Evolutionary conservation across 2,797 vertebrate genomes (phyloP).

Genomic region (Mallotus villosus): DNA sequence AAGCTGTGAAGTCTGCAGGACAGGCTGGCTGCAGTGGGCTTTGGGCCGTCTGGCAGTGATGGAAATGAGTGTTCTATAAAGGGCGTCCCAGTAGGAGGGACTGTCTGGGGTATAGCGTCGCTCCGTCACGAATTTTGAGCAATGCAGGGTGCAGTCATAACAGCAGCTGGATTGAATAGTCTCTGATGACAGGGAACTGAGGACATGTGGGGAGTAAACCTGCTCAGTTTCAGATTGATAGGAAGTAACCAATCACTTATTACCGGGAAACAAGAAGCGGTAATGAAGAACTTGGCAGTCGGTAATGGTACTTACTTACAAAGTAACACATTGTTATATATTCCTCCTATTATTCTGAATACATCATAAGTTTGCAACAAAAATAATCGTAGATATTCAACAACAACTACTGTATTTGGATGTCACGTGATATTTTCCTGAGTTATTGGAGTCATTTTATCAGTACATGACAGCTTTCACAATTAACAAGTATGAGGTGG

Average conservation of each 20-base stretch:
- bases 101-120: slow-evolving; percentile 44
- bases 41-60: slow-evolving; percentile 67
- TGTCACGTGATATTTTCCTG: background rate
- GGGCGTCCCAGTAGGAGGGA: slow-evolving; percentile 56
- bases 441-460: background rate
- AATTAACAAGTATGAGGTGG: background rate
- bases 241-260: background rate
- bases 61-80: slow-evolving; percentile 69
- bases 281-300: background rate
- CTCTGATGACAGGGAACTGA: background rate
- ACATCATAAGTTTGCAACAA: background rate
- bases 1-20: slow-evolving; percentile 63
- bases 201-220: background rate
- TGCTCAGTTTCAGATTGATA: background rate
- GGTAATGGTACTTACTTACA: background rate
- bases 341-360: background rate
- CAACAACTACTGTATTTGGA: background rate
- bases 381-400: background rate
- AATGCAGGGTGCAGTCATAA: slow-evolving; percentile 2
- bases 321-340: background rate
- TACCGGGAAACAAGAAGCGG: background rate
- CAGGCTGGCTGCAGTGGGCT: slow-evolving; percentile 59
- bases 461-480: background rate
- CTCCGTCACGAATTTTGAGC: slow-evolving; percentile 37
- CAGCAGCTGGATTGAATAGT: background rate